phyloP scores from a whole-genome alignment of 2,797 vertebrate species.

The Galagoides demidoff region DNA sequence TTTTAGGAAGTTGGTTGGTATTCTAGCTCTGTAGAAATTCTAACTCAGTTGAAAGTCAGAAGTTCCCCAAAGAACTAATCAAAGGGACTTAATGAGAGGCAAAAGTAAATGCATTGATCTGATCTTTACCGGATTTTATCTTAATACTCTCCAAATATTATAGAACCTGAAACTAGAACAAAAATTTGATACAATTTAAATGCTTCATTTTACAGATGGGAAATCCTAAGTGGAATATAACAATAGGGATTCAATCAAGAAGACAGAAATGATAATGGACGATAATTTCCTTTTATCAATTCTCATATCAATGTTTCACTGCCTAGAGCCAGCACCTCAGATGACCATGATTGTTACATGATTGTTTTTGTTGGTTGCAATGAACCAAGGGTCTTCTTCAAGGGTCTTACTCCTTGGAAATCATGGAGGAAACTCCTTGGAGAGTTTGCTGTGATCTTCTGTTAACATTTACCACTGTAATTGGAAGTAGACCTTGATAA shows the following conservation, averaged over 20 bases:
- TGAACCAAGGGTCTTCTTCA: neutral
- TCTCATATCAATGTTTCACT: neutral
- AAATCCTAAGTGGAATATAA: neutral
- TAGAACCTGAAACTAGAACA: neutral
- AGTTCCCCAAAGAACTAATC: neutral
- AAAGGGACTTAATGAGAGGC: conserved; percentile 35
- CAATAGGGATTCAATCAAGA: neutral
- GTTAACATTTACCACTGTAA: neutral
- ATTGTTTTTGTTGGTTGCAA: no score
- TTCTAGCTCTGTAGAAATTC: conserved; percentile 3
- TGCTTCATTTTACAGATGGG: neutral
- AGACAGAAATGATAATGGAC: neutral
- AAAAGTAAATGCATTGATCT: conserved; percentile 18
- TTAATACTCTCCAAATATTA: neutral
- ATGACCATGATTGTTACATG: neutral
- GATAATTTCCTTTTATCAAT: neutral
- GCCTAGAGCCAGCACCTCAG: neutral
- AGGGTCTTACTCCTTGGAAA: neutral
- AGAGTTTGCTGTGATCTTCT: neutral
- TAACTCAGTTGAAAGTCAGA: neutral
- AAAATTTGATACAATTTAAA: neutral
- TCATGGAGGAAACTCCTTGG: no score
- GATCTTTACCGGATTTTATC: neutral
- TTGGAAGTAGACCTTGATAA: neutral
- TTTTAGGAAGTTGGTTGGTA: neutral